Evolutionary conservation across 2,888 invertebrate species (phyloP).

Genomic region (Phengaris arion): DNA sequence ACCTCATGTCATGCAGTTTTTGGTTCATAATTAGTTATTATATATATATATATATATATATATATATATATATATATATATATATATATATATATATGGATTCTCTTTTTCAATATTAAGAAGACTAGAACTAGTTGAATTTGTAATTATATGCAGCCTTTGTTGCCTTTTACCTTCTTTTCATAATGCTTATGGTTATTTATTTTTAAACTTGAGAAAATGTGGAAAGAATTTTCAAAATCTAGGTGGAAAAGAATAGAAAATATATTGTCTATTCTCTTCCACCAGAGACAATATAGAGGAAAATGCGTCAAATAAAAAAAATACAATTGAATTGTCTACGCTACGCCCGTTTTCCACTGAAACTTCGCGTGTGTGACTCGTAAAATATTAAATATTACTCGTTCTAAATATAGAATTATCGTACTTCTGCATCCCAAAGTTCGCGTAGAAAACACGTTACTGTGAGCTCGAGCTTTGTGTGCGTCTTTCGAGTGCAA

Average conservation of each 20-base stretch:
- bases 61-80: too few relatives aligned
- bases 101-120: background rate
- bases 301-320: conserved; percentile 62
- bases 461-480: conserved; percentile 52
- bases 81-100: too few relatives aligned
- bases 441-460: conserved; percentile 58
- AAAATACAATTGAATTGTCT: conserved; percentile 53
- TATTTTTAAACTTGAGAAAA: background rate
- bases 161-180: background rate
- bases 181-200: background rate
- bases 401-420: conserved; percentile 69
- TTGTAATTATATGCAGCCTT: background rate
- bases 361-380: conserved; percentile 73
- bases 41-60: too few relatives aligned
- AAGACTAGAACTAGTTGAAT: too few relatives aligned
- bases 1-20: too few relatives aligned
- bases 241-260: background rate
- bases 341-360: conserved; percentile 65
- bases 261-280: background rate
- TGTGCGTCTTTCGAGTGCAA: conserved; percentile 55
- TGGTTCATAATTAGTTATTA: too few relatives aligned
- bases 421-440: conserved; percentile 55
- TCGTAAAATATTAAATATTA: conserved; percentile 66
- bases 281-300: conserved; percentile 42
- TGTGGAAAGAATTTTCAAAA: background rate